These are phyloP conservation scores for Odontesthes bonariensis DNA, from an alignment of 2,113 vertebrate genomes.

Conservation along the genomic window DNA sequence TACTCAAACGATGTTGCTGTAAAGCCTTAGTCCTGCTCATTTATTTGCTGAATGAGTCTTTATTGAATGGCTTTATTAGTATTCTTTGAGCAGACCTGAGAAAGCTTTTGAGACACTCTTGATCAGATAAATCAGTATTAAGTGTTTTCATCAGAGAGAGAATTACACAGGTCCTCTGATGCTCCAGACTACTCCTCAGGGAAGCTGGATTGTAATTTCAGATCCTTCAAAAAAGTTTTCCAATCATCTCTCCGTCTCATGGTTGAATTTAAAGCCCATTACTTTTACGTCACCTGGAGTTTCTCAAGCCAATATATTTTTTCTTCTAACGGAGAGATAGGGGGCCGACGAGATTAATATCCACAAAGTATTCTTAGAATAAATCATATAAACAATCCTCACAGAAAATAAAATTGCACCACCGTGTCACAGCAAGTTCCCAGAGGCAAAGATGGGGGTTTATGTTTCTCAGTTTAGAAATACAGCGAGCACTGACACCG, in stretches of 20 bases:
- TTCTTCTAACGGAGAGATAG: slow-evolving; percentile 28
- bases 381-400: slow-evolving; percentile 47
- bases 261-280: slow-evolving; percentile 77
- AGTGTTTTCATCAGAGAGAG: slow-evolving; percentile 65
- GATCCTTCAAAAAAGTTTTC: slow-evolving; percentile 74
- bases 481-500: background rate
- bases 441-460: background rate
- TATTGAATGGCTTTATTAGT: slow-evolving; percentile 61
- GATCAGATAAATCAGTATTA: slow-evolving; percentile 75
- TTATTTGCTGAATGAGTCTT: slow-evolving; percentile 9
- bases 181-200: slow-evolving; percentile 50
- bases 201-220: slow-evolving; percentile 62
- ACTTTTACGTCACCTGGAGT: slow-evolving; percentile 67
- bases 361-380: slow-evolving; percentile 15
- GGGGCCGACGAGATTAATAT: slow-evolving; percentile 43
- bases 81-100: slow-evolving; percentile 62
- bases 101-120: slow-evolving; percentile 65
- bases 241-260: slow-evolving; percentile 74
- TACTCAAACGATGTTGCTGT: slow-evolving; percentile 14
- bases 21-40: background rate
- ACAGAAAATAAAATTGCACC: slow-evolving; percentile 3
- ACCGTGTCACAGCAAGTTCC: background rate
- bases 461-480: slow-evolving; percentile 2
- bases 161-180: slow-evolving; percentile 61
- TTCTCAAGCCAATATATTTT: slow-evolving; percentile 56